Evolutionary conservation across 1,140 invertebrate genomes (phyloP).

Genomic region (Hyphantria cunea): DNA sequence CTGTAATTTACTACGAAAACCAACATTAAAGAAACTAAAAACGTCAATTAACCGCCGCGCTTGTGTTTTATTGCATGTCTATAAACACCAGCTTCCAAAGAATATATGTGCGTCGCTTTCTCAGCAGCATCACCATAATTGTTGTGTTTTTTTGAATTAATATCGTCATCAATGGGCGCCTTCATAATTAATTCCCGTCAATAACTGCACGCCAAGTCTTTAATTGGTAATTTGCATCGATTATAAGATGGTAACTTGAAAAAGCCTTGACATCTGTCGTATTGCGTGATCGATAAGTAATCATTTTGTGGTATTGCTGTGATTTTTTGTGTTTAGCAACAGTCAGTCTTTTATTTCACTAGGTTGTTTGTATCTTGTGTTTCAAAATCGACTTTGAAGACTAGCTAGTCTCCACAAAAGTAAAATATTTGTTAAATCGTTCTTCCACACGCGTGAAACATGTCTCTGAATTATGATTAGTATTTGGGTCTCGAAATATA

Average conservation of each 20-base stretch:
- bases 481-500: constrained; percentile 24
- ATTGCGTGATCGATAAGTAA: constrained; percentile 29
- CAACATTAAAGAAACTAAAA: constrained; percentile 29
- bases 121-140: constrained; percentile 9
- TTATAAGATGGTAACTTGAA: constrained; percentile 21
- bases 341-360: constrained; percentile 1
- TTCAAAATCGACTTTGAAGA: constrained; percentile 21
- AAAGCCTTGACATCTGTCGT: constrained; percentile 29
- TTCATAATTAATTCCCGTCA: constrained; percentile 10
- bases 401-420: constrained; percentile 1
- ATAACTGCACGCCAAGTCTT: constrained; percentile 18
- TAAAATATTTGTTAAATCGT: constrained; percentile 10
- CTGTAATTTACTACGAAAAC: constrained; percentile 22
- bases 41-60: constrained; percentile 17
- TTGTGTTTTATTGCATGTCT: constrained; percentile 17
- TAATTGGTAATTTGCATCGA: constrained; percentile 31
- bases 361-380: constrained; percentile 4
- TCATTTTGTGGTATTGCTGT: constrained; percentile 13
- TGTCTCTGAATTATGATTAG: constrained; percentile 25
- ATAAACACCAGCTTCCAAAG: constrained; percentile 19
- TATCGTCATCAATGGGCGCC: constrained; percentile 22
- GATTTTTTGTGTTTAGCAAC: constrained; percentile 29
- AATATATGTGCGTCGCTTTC: constrained; percentile 20
- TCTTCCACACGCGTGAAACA: constrained; percentile 2
- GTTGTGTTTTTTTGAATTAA: constrained; percentile 22